Base-by-base conservation (phyloP, 2,113 vertebrate species). In the Corapipo altera region DNA sequence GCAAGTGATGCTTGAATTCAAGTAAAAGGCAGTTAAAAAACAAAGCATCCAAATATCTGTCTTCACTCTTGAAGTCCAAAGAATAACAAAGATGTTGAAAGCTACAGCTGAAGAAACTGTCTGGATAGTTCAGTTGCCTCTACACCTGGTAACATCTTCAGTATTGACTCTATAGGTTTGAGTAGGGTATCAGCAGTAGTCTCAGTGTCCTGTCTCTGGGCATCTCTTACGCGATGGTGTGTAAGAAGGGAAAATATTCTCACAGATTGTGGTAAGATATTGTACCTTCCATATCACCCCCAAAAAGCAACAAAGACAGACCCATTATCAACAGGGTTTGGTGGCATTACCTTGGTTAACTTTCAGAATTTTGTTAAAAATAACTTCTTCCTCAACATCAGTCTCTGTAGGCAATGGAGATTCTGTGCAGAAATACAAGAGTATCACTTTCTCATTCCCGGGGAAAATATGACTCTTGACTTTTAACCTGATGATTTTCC, bases 361-460 rank as follows among this genome's bases (percentile, higher is more conserved):
- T 62, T 89, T 51, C 86, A 97, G 87, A 87, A 97, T 97, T 89
- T 54, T 94, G 66, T 91, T 72, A 76, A 97, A 97, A 94, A 96
- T 87, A 22, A 93, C 55, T 37, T 96, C 93, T 0, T 96, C 94
- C 46, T 96, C 88, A 0, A 62, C 61, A 30, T 88, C 91, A 33
- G 57, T 35, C 41, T 94, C 93, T 87, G 89, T 76, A 51, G 93
- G 86, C 0, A 2, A 41, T 28, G 92, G 83, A 69, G 95, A 92
- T 51, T 95, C 96, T 97, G 80, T 8, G 9, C n/a, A 91, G 73
- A 94, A 95, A 95, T 15, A 86, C 32, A 85, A 69, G 8, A 61
- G 6, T 28, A 26, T 81, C 9, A 87, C 41, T 94, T 89, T 89
- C 44, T 58, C 35, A 54, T 82, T 88, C 76, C 57, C n/a, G 72